Evolutionary conservation across 2,888 invertebrate species (phyloP), one percentile per base, ranked within the genome.

Genomic region (Drosophila quinaria): DNA sequence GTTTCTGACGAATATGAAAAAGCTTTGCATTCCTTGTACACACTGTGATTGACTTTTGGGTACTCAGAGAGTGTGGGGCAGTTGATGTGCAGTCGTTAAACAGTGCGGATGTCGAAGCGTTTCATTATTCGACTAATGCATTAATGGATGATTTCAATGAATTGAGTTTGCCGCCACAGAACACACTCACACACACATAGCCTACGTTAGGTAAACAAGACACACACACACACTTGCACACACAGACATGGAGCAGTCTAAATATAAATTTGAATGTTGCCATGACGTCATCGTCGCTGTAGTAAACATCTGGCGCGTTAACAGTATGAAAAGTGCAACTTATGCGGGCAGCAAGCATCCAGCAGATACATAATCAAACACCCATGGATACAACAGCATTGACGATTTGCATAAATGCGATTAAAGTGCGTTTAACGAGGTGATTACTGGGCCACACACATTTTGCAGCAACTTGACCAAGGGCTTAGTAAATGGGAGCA

Each of bases 261-360:
- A 72, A 74, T 81, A 86, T 86, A 86, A 78, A 76, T 82, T 79
- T 72, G 60, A 83, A 76, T 87, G 75, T 70, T 66, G 49, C 62
- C 72, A 80, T 89, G 89, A 89, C 90, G 89, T 89, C 89, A 90
- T 79, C 74, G 76, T 78, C 74, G 76, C 17, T 70, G 75, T 61
- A 77, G 66, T 76, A 82, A 86, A 90, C 90, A 89, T 89, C 89
- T 89, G 89, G 82, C 78, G 68, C 72, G 61, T 73, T 69, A 74
- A 64, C 50, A 64, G 49, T 59, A 70, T 44, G 52, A 72, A 81
- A 83, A 77, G 58, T 70, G 73, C 72, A 87, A 51, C 54, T 75
- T 69, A 66, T 51, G 58, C 73, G 72, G 62, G 61, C 58, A 62
- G 15, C 15, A 52, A 60, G 35, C n/a, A 37, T 29, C 46, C 64